Base-by-base conservation (phyloP, 2,113 vertebrate species). In the Deroptyus accipitrinus region DNA sequence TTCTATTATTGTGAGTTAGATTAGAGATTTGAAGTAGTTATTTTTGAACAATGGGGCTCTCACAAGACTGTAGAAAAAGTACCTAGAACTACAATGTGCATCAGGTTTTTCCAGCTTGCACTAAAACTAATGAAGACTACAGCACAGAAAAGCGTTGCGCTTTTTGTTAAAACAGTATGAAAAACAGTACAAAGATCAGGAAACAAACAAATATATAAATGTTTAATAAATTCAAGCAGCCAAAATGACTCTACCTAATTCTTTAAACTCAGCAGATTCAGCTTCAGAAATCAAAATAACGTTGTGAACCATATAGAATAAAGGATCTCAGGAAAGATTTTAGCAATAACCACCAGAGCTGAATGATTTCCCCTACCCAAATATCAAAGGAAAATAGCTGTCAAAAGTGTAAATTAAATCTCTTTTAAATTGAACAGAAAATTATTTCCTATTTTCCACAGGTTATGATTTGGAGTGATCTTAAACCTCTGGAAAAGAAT, bases 391-490 rank as follows among this genome's bases (percentile, higher is more conserved):
- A 98, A 98, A 98, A 97, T 90, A 98, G 91, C 98, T 98, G 98
- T 99, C 99, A 99, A 97, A 98, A 98, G 97, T 98, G 98, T 97
- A 99, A 98, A 99, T 98, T 98, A 99, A 98, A 99, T 99, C 98
- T 98, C 98, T 98, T 99, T 98, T 98, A 98, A 99, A 98, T 97
- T 99, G 98, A 99, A 98, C 98, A 98, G 98, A 99, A 99, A 99
- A 99, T 99, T 98, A 99, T 99, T 99, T 99, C 98, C 98, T 98
- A 99, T 98, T 98, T 98, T 98, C 98, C 97, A 98, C 98, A 98
- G 94, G 98, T 97, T 98, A 98, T 98, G 98, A 99, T 98, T 99
- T 98, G 97, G 98, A 98, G 98, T 98, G 98, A 99, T 99, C 98
- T 98, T 96, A 98, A 98, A 98, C 97, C 98, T 98, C 97, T 98